A percentile compares a stretch with the other conserved stretches of the same genome.
These are phyloP conservation scores for Noctilio leporinus DNA, from an alignment of 2,113 vertebrate genomes.

Conservation along the genomic window DNA sequence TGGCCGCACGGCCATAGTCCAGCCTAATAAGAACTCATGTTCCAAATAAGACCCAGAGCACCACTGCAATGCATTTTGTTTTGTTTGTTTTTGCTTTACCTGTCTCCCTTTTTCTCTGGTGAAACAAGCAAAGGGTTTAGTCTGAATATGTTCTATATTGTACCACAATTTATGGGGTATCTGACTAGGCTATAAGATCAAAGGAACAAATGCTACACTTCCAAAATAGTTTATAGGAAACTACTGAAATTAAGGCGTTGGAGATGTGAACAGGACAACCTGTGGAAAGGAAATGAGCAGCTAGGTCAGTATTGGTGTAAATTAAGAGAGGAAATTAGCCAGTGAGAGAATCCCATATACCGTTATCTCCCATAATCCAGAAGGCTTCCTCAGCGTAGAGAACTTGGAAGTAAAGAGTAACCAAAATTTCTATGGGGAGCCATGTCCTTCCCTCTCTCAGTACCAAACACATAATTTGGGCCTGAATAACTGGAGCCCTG, in stretches of 20 bases:
- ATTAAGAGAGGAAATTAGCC: neutral
- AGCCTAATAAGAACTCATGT: neutral
- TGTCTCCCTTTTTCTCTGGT: neutral
- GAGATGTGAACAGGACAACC: neutral
- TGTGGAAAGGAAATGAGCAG: neutral
- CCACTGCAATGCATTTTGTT: neutral
- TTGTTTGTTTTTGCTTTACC: neutral
- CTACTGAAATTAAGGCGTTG: neutral
- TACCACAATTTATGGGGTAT: neutral
- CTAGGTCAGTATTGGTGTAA: neutral
- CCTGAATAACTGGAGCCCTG: neutral
- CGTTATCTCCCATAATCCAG: neutral
- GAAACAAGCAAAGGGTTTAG: neutral
- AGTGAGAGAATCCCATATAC: neutral
- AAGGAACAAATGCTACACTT: slow-evolving; percentile 5
- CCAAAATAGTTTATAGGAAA: neutral
- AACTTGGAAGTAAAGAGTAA: neutral
- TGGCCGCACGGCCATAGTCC: neutral
- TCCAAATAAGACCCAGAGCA: neutral
- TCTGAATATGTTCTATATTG: neutral
- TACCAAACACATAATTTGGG: neutral
- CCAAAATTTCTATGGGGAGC: neutral
- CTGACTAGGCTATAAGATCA: neutral
- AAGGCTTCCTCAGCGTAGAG: neutral
- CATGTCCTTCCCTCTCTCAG: neutral